phyloP scores from a whole-genome alignment of 2,888 invertebrate genomes.

The Thyatira batis region DNA sequence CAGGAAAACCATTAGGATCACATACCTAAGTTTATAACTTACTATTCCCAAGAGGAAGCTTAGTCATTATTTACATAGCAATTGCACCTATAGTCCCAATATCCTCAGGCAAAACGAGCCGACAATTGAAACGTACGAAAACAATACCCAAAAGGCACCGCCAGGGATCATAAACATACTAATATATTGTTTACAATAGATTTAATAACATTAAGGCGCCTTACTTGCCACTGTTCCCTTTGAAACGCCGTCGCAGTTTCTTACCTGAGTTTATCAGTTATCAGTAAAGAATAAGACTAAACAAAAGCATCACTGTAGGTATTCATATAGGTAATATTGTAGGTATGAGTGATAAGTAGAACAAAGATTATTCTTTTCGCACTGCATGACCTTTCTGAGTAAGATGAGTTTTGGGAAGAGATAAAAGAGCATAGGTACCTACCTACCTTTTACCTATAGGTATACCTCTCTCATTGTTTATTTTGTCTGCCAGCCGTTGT shows the following conservation, averaged over 20 bases:
- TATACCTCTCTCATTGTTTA: no score
- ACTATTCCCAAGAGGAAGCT: constrained; percentile 8
- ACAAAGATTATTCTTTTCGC: neutral
- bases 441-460: no score
- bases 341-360: neutral
- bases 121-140: constrained; percentile 33
- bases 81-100: constrained; percentile 28
- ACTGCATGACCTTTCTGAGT: neutral
- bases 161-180: constrained; percentile 46
- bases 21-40: neutral
- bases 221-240: constrained; percentile 67
- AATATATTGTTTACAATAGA: constrained; percentile 56
- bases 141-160: constrained; percentile 51
- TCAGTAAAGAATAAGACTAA: constrained; percentile 7
- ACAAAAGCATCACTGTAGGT: neutral
- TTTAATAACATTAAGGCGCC: constrained; percentile 62
- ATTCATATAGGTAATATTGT: neutral
- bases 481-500: no score
- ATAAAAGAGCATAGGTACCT: no score
- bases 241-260: constrained; percentile 44
- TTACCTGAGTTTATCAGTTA: constrained; percentile 6
- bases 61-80: constrained; percentile 19
- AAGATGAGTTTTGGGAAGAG: neutral
- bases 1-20: neutral
- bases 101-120: constrained; percentile 42